A percentile compares a stretch with the other conserved stretches of the same genome.
Evolutionary conservation across 2,888 invertebrate species (phyloP).

Genomic region (Caenorhabditis sp.): DNA sequence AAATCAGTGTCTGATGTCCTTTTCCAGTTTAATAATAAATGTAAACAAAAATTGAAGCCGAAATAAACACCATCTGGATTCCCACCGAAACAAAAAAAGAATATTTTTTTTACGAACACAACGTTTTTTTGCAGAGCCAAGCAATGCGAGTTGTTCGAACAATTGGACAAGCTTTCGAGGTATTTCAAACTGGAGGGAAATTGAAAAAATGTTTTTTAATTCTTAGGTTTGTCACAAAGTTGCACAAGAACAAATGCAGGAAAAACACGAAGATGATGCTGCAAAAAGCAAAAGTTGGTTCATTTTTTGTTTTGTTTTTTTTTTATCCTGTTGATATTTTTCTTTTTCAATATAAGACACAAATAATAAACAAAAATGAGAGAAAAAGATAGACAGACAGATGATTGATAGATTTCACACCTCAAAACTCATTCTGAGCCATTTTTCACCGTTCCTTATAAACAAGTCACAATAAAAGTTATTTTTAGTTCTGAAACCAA

Average conservation of each 20-base stretch:
- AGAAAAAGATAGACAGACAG: not conserved
- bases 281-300: slow-evolving; percentile 47
- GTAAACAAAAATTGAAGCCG: not conserved
- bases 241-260: slow-evolving; percentile 69
- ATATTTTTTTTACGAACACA: not conserved
- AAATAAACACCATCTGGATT: slow-evolving; percentile 4
- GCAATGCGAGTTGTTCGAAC: slow-evolving; percentile 98
- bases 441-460: not conserved
- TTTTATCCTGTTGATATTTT: too few relatives aligned
- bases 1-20: not conserved
- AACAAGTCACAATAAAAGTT: not conserved
- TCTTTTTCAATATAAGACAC: not conserved
- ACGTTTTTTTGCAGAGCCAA: slow-evolving; percentile 75
- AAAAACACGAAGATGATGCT: slow-evolving; percentile 59
- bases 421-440: not conserved
- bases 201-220: slow-evolving; percentile 32
- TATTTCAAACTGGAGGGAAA: slow-evolving; percentile 71
- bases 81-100: slow-evolving; percentile 2
- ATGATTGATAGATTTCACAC: slow-evolving; percentile 9
- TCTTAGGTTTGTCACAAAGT: slow-evolving; percentile 82
- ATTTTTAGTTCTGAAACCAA: not conserved
- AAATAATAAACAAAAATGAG: not conserved
- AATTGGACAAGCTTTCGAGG: slow-evolving; percentile 98
- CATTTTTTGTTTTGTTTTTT: not conserved
- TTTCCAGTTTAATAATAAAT: not conserved